Evolutionary conservation across 37 sponge, comb jelly and placozoan genomes (phyloP), one percentile per base, ranked within the genome.

Genomic region (Hormiphora californensis): DNA sequence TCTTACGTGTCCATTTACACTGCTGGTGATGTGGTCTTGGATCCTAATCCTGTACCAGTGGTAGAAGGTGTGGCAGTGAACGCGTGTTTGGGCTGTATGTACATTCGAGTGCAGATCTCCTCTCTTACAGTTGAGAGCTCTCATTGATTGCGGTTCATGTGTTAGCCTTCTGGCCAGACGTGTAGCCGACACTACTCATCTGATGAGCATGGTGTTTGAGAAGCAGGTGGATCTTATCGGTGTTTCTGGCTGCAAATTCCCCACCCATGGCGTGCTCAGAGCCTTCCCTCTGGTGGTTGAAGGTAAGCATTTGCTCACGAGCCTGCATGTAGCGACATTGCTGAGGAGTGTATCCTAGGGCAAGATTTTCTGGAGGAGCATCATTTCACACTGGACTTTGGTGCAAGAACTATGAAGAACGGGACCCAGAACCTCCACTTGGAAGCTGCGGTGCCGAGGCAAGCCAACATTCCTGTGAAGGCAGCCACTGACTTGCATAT

Each of bases 271-370:
- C 22, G 23, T 33, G 3, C 8, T 73, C 12, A 40, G 17, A 39
- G 9, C 40, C 25, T 21, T 36, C 0, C 23, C 41, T 28, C 7
- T 73, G 17, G 44, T 7, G n/a, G n/a, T 73, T 4, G 2, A 39
- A 1, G 23, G 35, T 22, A 8, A 21, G 1, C 2, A 4, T 3
- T 41, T 73, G 21, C 4, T 15, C 25, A 36, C 81, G 35, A 36
- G 43, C 44, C 23, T 73, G 1, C 21, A 43, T 43, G 81, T 73
- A 21, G 43, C 81, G 3, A 36, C 22, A 9, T 11, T 36, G 3
- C 38, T 40, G 44, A 73, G 44, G 81, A 39, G 0, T 73, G 81
- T 46, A 73, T 73, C 32, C 27, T 73, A 9, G 81, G 81, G 1
- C 81, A 73, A 5, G 9, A 7, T 40, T 73, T 73, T 46, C 5